Percentiles rank a stretch among this genome's conserved stretches.
Evolutionary conservation across 1,140 invertebrate genomes (phyloP).

Genomic region (Macrobrachium rosenbergii): DNA sequence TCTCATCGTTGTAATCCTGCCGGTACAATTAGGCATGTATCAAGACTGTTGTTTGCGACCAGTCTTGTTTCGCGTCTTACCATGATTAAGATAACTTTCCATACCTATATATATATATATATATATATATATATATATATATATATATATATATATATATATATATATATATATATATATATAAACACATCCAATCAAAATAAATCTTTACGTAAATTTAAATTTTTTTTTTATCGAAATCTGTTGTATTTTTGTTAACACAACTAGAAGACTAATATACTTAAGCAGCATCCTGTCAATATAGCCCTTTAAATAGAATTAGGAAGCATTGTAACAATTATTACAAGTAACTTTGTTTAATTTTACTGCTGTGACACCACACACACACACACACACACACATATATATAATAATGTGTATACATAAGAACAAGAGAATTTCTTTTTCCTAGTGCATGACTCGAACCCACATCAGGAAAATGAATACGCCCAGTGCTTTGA

Average conservation of each 20-base stretch:
- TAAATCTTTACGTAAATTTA: too few relatives aligned
- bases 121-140: slow-evolving; percentile 3
- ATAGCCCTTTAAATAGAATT: too few relatives aligned
- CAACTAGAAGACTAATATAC: too few relatives aligned
- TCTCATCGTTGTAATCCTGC: slow-evolving; percentile 73
- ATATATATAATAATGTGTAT: too few relatives aligned
- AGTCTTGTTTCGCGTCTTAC: background rate
- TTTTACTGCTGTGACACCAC: background rate
- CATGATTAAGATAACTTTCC: too few relatives aligned
- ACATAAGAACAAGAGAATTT: too few relatives aligned
- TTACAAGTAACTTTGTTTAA: too few relatives aligned
- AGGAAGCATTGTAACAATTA: too few relatives aligned
- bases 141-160: background rate
- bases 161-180: slow-evolving; percentile 10
- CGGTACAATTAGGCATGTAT: background rate
- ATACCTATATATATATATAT: background rate
- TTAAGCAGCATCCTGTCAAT: too few relatives aligned
- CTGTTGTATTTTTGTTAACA: background rate
- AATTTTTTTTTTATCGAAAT: background rate
- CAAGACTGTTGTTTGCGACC: background rate
- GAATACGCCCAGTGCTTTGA: too few relatives aligned
- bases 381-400: background rate
- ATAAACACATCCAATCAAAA: background rate
- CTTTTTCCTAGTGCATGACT: too few relatives aligned
- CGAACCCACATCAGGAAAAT: too few relatives aligned